Base-by-base conservation (phyloP, 1,140 invertebrate genomes). In the Capitella teleta region DNA sequence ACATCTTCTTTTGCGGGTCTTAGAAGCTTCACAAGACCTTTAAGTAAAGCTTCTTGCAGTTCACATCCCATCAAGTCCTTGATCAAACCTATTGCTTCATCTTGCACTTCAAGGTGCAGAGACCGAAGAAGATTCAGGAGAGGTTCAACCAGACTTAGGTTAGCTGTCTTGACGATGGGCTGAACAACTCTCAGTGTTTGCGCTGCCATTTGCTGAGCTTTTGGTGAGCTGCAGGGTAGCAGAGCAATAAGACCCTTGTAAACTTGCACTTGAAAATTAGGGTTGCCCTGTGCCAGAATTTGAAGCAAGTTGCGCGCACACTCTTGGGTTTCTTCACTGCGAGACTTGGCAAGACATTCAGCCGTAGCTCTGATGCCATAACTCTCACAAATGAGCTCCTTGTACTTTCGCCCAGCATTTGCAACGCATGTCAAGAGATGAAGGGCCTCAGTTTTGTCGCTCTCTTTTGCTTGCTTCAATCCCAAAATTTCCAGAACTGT, bases 301-400 rank as follows among this genome's bases (percentile, higher is more conserved):
- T 70, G 54, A 14, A 73, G 54, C 18, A 72, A 49, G 49, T 63
- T 63, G 43, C 61, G 56, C 32, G 67, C 69, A 6, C 56, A 52
- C 55, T 69, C 63, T 51, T 72, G 70, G 21, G 70, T 70, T 48
- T 65, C 63, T 32, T 72, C 70, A 4, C 59, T 58, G 56, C 66
- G 69, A 2, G 69, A 67, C 48, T 69, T 72, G 5, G 71, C 71
- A 45, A 73, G 52, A 52, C 68, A 73, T 48, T 73, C 71, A 21
- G 71, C 71, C 34, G 72, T 60, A 3, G 68, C 68, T 43, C 70
- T 44, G 16, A 73, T 70, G 47, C 70, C 70, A 58, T 70, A 72
- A 49, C 66, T 67, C 60, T 73, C 67, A 64, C 71, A 73, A n/a
- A 71, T 68, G 0, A 73, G 55, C 50, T 72, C 70, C 49, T 73